Conservation (phyloP, 2,113 vertebrate species). For the Vireo altiloquus region DNA sequence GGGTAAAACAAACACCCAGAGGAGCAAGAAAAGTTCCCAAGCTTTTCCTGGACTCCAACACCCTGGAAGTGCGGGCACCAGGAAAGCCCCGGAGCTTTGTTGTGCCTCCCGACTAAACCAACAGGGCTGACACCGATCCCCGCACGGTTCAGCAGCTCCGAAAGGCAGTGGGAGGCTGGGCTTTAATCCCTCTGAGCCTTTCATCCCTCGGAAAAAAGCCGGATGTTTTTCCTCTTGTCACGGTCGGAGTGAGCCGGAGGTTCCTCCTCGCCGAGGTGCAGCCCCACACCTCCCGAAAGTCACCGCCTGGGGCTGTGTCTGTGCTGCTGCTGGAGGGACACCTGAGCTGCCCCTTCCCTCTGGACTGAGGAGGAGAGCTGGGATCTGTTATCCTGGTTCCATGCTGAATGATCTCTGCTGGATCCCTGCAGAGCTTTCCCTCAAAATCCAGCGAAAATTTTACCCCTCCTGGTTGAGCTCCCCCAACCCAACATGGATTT, state of each 20-base stretch:
- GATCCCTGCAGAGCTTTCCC: rapidly evolving
- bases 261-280: background rate
- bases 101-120: background rate
- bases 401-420: background rate
- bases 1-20: too few relatives aligned
- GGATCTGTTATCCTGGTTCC: background rate
- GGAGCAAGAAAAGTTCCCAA: too few relatives aligned
- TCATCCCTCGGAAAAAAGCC: background rate
- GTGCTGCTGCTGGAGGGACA: background rate
- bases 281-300: constrained; percentile 3
- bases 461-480: rapidly evolving
- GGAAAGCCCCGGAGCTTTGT: background rate
- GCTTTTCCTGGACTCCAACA: too few relatives aligned
- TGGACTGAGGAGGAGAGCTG: background rate
- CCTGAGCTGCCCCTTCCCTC: background rate
- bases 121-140: background rate
- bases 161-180: constrained; percentile 27
- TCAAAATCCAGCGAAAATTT: background rate
- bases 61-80: background rate
- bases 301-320: constrained; percentile 5
- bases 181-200: constrained; percentile 31
- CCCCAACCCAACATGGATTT: rapidly evolving
- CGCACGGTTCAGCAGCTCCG: constrained; percentile 17
- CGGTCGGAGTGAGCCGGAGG: background rate
- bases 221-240: constrained; percentile 2